Conservation (phyloP, 2,888 invertebrate species). For the Bibio marci region DNA sequence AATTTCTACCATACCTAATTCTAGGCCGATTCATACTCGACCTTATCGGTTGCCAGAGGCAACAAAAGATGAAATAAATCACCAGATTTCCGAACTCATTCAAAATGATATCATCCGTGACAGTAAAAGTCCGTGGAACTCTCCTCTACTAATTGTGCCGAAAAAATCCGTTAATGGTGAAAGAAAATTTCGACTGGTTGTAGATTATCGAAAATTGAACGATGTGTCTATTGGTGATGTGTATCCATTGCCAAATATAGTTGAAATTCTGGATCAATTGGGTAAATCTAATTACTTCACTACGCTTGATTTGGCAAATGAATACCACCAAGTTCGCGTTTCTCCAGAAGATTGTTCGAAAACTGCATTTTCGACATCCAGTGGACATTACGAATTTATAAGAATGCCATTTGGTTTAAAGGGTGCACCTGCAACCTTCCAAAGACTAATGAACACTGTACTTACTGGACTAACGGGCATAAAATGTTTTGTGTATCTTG, state of each 20-base stretch:
- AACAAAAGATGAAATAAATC: background rate
- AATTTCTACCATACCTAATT: background rate
- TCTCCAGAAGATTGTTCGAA: slow-evolving; percentile 8
- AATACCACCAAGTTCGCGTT: slow-evolving; percentile 9
- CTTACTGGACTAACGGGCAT: slow-evolving; percentile 11
- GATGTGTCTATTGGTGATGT: slow-evolving; percentile 11
- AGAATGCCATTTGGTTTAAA: slow-evolving; percentile 13
- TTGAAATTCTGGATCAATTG: slow-evolving; percentile 8
- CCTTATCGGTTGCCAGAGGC: slow-evolving; percentile 2
- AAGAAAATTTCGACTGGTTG: slow-evolving; percentile 14
- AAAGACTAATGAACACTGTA: slow-evolving; percentile 16
- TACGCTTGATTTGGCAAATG: slow-evolving; percentile 9
- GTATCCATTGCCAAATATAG: slow-evolving; percentile 12
- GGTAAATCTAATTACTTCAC: slow-evolving; percentile 9
- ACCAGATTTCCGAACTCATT: background rate
- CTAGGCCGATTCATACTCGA: background rate
- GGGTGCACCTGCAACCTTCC: slow-evolving; percentile 16
- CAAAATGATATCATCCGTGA: background rate
- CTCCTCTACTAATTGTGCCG: slow-evolving; percentile 13
- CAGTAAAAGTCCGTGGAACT: slow-evolving; percentile 7
- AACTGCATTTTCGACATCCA: slow-evolving; percentile 10
- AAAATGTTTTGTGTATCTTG: slow-evolving; percentile 11
- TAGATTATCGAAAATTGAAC: slow-evolving; percentile 12
- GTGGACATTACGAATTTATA: slow-evolving; percentile 11
- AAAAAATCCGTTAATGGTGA: slow-evolving; percentile 13